Evolutionary conservation across 2,113 vertebrate species (phyloP), one percentile per base, ranked within the genome.

Genomic region (Miniopterus natalensis): DNA sequence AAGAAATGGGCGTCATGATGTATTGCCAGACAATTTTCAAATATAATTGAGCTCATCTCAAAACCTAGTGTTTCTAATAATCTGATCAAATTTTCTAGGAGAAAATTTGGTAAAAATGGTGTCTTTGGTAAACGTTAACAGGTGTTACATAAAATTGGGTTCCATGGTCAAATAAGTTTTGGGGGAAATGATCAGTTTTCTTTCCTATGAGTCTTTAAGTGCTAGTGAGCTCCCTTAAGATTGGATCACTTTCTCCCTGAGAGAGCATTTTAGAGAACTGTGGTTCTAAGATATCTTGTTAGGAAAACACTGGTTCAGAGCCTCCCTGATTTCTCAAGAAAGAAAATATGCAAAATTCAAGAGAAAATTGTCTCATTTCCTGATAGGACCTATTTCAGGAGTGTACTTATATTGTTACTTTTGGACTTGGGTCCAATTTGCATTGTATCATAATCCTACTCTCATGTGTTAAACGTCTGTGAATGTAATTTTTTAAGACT

Each of bases 81-180:
- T 15, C 29, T 53, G 15, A 55, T 93, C 31, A 65, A 81, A 89
- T 61, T 96, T 95, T 85, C 55, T 81, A 70, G 29, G 65, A 83
- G 31, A 65, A 78, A 57, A 13, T 74, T 92, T 74, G 13, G n/a
- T 57, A 65, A 31, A 88, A 95, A 71, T 20, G 27, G 36, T 20
- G 6, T 55, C 40, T 93, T 71, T 93, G 68, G 17, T 84, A 87
- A 36, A 75, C 68, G 45, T 84, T 66, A 66, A 77, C 27, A 81
- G 77, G 3, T 81, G 10, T 66, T 84, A 45, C 2, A 53, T 84
- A 95, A 90, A 90, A 47, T 36, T 65, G 20, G 6, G 25, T 81
- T 17, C 20, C 17, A 15, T 31, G 31, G 49, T 68, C 88, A 92
- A 65, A 47, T 61, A 51, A 53, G 5, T 59, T 89, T 78, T 49